These are phyloP conservation scores for Apodemia hepburni DNA, from an alignment of 2,888 invertebrate species.

Conservation along the genomic window DNA sequence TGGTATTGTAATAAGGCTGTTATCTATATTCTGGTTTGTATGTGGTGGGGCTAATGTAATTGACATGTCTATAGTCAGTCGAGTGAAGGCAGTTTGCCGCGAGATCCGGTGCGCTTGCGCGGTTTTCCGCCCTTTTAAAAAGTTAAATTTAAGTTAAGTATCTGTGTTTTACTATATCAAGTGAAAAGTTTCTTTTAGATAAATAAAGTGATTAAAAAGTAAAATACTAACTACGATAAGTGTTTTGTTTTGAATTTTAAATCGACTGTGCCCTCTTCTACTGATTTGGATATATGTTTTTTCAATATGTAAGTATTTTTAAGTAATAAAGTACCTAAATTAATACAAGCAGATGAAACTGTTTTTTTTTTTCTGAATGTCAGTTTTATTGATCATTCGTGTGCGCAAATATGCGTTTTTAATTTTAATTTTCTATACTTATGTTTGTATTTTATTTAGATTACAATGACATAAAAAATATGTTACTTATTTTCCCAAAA, in stretches of 20 bases:
- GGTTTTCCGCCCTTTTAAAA: constrained; percentile 24
- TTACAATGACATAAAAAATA: too few relatives aligned
- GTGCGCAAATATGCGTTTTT: too few relatives aligned
- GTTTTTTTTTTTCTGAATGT: too few relatives aligned
- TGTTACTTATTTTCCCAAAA: too few relatives aligned
- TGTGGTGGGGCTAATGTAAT: constrained; percentile 55
- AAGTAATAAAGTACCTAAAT: not conserved
- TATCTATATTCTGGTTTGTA: constrained; percentile 31
- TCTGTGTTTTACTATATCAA: constrained; percentile 4
- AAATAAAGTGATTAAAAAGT: not conserved
- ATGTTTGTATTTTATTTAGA: too few relatives aligned
- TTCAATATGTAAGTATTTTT: not conserved
- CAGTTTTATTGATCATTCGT: too few relatives aligned
- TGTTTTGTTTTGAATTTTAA: constrained; percentile 13
- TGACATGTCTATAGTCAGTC: constrained; percentile 43
- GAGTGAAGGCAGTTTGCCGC: constrained; percentile 57
- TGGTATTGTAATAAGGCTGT: constrained; percentile 10
- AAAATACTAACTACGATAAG: not conserved
- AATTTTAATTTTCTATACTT: too few relatives aligned
- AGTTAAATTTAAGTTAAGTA: not conserved
- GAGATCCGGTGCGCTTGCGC: constrained; percentile 56
- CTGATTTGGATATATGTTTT: not conserved
- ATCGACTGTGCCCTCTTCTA: not conserved
- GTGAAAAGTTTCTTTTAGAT: not conserved
- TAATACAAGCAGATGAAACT: not conserved